phyloP scores from a whole-genome alignment of 2,888 invertebrate species.

The Brachynemurus nebulosus region DNA sequence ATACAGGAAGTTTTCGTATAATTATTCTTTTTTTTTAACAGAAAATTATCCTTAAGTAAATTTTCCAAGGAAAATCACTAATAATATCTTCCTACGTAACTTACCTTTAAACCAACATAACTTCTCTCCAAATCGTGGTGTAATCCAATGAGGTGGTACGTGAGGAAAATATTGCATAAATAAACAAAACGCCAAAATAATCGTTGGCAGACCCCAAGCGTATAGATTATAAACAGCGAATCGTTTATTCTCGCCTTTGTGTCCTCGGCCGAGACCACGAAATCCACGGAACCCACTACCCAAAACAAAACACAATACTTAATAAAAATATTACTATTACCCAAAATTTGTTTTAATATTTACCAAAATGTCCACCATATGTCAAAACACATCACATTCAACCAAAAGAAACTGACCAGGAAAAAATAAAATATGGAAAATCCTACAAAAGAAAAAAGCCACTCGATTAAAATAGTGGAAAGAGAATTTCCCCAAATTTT shows the following conservation, averaged over 20 bases:
- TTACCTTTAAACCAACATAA: conserved; percentile 47
- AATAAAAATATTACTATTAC: too few relatives aligned
- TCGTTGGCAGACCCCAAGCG: conserved; percentile 16
- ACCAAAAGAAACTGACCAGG: conserved; percentile 52
- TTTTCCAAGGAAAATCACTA: too few relatives aligned
- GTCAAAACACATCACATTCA: conserved; percentile 53
- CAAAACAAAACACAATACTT: too few relatives aligned
- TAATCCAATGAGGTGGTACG: conserved; percentile 43
- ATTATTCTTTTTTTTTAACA: too few relatives aligned
- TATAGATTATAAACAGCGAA: conserved; percentile 16
- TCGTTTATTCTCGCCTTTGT: conserved; percentile 13
- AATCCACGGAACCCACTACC: conserved; percentile 16
- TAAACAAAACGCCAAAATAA: conserved; percentile 29
- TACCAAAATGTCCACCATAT: conserved; percentile 32
- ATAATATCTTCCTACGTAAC: conserved; percentile 21
- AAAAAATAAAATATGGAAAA: conserved; percentile 51
- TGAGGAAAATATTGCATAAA: conserved; percentile 43
- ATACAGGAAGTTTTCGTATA: too few relatives aligned
- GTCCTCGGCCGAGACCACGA: too few relatives aligned
- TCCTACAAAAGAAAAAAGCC: conserved; percentile 37
- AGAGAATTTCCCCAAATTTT: too few relatives aligned
- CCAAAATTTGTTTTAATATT: too few relatives aligned
- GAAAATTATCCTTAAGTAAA: too few relatives aligned
- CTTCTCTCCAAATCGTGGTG: conserved; percentile 42
- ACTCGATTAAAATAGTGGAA: too few relatives aligned